A percentile compares a stretch with the other conserved stretches of the same genome.
Conservation (phyloP, 2,888 invertebrate genomes). For the Lasioglossum villosulum region DNA sequence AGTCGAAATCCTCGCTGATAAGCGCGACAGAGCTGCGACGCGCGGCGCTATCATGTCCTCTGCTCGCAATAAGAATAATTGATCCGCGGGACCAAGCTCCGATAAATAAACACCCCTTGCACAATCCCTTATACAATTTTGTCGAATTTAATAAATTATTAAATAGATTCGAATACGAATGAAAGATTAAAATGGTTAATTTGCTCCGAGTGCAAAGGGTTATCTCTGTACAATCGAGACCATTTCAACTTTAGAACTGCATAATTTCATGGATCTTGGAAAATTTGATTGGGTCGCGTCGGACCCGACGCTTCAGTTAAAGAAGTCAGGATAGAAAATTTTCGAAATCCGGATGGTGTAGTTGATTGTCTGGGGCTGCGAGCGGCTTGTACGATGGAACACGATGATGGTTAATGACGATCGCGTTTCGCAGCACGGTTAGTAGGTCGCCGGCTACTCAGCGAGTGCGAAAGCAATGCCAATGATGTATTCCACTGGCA, state of each 20-base stretch:
- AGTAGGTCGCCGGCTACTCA: constrained; percentile 77
- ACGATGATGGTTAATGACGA: constrained; percentile 39
- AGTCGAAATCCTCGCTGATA: constrained; percentile 38
- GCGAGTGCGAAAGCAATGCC: constrained; percentile 77
- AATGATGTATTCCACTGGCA: constrained; percentile 67
- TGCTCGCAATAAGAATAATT: neutral
- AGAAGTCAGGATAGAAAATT: neutral
- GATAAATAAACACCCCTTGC: neutral
- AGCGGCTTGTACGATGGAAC: constrained; percentile 13
- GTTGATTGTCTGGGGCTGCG: neutral
- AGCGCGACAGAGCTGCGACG: neutral
- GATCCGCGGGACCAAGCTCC: neutral
- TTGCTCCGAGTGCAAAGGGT: no score
- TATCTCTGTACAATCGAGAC: neutral
- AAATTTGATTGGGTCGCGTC: no score
- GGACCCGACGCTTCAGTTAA: no score
- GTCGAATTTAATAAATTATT: no score
- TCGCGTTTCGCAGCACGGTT: constrained; percentile 75
- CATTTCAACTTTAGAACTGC: neutral
- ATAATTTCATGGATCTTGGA: neutral
- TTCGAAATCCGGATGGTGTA: neutral
- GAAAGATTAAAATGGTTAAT: no score
- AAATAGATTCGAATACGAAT: no score
- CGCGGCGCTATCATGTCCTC: neutral
- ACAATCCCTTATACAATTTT: no score